These are phyloP conservation scores for Tricholaema leucomelas DNA, from an alignment of 2,113 vertebrate species.

Conservation along the genomic window DNA sequence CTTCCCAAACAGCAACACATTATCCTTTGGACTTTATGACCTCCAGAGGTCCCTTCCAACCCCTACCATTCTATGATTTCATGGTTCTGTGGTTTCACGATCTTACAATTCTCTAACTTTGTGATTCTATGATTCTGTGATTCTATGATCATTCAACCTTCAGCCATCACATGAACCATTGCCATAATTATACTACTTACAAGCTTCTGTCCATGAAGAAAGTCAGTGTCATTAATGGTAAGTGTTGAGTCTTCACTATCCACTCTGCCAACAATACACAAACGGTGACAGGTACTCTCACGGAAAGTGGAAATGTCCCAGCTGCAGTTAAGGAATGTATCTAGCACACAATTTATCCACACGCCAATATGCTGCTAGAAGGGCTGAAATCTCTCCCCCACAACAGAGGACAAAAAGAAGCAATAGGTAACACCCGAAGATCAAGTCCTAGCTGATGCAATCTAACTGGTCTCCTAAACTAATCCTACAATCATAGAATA, in stretches of 20 bases:
- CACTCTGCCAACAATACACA: neutral
- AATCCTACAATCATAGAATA: no score
- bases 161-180: no score
- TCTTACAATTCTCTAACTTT: no score
- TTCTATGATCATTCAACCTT: no score
- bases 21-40: neutral
- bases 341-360: neutral
- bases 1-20: neutral
- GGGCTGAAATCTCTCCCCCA: neutral
- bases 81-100: no score
- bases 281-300: accelerated
- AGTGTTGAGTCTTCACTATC: neutral
- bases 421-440: neutral
- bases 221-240: neutral
- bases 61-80: no score
- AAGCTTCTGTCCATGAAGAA: neutral
- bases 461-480: neutral
- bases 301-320: neutral
- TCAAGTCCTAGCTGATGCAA: neutral
- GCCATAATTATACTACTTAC: no score
- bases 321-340: neutral
- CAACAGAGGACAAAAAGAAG: neutral
- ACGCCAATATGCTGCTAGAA: neutral
- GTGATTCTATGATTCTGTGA: no score
- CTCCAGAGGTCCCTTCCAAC: no score